Conservation (phyloP, 2,797 vertebrate species). For the Pagetopsis macropterus region DNA sequence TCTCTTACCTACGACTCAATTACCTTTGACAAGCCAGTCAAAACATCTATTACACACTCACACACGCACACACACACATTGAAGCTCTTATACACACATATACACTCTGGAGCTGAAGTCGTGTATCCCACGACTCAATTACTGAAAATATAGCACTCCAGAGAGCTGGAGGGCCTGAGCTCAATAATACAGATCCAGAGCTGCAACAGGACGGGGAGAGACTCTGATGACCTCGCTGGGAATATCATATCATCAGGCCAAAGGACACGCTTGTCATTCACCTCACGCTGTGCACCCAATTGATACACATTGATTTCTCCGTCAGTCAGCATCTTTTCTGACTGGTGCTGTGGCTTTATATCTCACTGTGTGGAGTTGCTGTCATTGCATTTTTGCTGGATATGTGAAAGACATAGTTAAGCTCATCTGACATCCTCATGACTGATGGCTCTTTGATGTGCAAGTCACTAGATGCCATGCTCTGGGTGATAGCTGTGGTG, state of each 20-base stretch:
- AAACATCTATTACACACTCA: constrained; percentile 59
- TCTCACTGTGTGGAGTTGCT: constrained; percentile 10
- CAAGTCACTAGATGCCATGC: constrained; percentile 57
- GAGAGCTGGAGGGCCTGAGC: constrained; percentile 72
- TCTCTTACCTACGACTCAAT: constrained; percentile 67
- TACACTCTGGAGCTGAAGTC: constrained; percentile 36
- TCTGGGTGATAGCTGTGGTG: constrained; percentile 69
- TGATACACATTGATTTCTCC: constrained; percentile 45
- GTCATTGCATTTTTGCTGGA: constrained; percentile 6
- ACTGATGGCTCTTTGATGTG: constrained; percentile 58
- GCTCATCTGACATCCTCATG: constrained; percentile 37
- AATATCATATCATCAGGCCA: constrained; percentile 70
- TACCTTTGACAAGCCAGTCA: constrained; percentile 72
- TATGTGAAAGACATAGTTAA: constrained; percentile 32
- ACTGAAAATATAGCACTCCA: constrained; percentile 69
- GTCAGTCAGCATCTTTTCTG: constrained; percentile 50
- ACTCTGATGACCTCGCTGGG: constrained; percentile 56
- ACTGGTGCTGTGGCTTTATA: constrained; percentile 23
- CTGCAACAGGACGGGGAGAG: constrained; percentile 54
- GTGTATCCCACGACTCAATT: constrained; percentile 64
- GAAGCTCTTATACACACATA: constrained; percentile 8
- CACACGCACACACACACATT: constrained; percentile 22
- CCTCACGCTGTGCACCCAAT: constrained; percentile 52
- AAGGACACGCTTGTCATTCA: constrained; percentile 71
- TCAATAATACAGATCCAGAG: constrained; percentile 69